Conservation (phyloP, 2,113 vertebrate species). For the Zosterops pallidus region DNA sequence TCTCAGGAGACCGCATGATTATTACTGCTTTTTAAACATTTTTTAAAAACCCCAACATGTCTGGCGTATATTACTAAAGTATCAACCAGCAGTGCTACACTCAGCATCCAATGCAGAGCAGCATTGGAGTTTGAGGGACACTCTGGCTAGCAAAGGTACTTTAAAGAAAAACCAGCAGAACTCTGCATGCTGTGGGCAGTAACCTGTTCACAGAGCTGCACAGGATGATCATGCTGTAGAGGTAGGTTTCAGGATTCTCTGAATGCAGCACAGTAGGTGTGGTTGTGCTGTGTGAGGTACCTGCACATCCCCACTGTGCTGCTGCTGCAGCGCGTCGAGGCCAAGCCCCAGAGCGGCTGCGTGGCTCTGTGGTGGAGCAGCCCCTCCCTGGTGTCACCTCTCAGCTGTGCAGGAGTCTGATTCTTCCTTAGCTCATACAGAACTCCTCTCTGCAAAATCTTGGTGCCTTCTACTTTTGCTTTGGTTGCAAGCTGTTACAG, state of each 20-base stretch:
- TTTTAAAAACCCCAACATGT: slow-evolving; percentile 4
- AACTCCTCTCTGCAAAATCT: background rate
- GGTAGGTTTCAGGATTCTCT: background rate
- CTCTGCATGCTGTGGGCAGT: background rate
- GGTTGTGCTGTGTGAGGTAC: background rate
- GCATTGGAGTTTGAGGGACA: background rate
- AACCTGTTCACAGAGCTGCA: background rate
- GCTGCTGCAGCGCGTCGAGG: background rate
- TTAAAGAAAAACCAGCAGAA: background rate
- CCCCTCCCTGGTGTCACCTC: background rate
- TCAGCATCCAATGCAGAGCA: background rate
- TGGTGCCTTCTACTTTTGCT: background rate
- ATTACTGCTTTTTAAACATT: slow-evolving; percentile 70
- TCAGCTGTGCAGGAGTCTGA: background rate
- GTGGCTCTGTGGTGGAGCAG: background rate
- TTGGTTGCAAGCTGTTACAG: background rate
- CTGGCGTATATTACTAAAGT: background rate
- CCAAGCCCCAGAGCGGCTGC: background rate
- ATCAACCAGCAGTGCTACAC: background rate
- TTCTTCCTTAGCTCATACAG: background rate
- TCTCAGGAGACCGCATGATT: slow-evolving; percentile 86
- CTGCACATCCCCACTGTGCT: background rate
- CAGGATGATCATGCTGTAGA: background rate
- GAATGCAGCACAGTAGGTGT: background rate
- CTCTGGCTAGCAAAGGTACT: background rate